Evolutionary conservation across 2,797 vertebrate species (phyloP), one percentile per base, ranked within the genome.

Genomic region (Semotilus atromaculatus): DNA sequence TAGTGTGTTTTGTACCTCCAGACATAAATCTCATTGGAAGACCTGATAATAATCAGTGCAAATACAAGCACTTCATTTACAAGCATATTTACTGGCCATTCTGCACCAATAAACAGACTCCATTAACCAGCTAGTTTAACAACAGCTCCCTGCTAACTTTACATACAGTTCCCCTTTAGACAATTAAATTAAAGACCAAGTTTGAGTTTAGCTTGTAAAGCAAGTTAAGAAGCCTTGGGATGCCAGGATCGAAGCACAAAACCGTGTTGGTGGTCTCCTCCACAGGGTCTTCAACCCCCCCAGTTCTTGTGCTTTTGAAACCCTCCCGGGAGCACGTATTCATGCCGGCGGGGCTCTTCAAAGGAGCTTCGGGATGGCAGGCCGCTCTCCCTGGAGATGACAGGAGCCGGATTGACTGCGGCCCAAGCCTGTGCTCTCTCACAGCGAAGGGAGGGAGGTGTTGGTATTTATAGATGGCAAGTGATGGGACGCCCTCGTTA

Each of bases 381-480:
- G 51, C 74, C 60, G 87, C 79, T 18, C 73, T 16, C 68, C 84
- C 73, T 74, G 66, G 82, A 80, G 75, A 85, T 89, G 88, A 89
- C 86, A 90, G 88, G 82, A 58, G n/a, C 68, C 76, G 90, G 90
- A 90, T 80, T 88, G 90, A 91, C 81, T 78, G 85, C 53, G 86
- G 31, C 85, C 38, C 70, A 70, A 85, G 89, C 87, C 82, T 87
- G 85, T 73, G 40, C 67, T 62, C 68, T 7, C 75, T 78, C 36
- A 29, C 16, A 19, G 34, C 10, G 29, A n/a, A 26, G 77, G 66
- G 85, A 74, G 90, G 90, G 89, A 86, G 88, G 90, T 91, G 92
- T 90, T 83, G 78, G 93, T 95, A 95, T 95, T 95, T 95, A 95
- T 93, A 95, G 93, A 94, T 93, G 94, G 93, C 94, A 94, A 94